Evolutionary conservation across 2,113 vertebrate species (phyloP), one percentile per base, ranked within the genome.

Genomic region (Coturnix japonica): DNA sequence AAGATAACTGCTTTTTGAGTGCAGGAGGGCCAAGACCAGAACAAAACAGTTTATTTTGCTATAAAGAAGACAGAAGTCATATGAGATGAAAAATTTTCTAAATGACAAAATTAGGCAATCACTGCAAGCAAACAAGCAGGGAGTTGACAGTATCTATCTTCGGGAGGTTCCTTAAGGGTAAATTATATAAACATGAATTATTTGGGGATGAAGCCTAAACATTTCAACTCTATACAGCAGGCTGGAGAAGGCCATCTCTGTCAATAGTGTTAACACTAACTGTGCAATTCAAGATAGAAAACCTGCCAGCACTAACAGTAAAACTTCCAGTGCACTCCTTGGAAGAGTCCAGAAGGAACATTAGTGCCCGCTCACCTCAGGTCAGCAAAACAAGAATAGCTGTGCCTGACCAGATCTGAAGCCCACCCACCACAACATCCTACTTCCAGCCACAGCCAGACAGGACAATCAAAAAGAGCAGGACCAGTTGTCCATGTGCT

Each of bases 1-100:
- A 94, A 66, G 60, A 37, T 26, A 69, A 44, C 14, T 73, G 20
- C 11, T 88, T 44, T 86, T 33, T 0, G 0, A 78, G 14, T 74
- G n/a, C 28, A 83, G 56, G 77, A 88, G 65, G 7, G 37, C 17
- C 43, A 81, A 53, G 53, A 81, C 43, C 17, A 83, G 61, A 83
- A 71, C 9, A 74, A 91, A 86, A 47, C 11, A 6, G 11, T 74
- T 88, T 56, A 39, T 91, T 91, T 91, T 88, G 31, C 46, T 77
- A 28, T 64, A 71, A 86, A 88, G 64, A 82, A 57, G 30, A 57
- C 28, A 37, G 49, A 87, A 88, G 43, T 59, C 31, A 64, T 31
- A 86, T 31, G 16, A 7, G 19, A 77, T 41, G 23, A 51, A 76
- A 82, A 87, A 37, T 15, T 56, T 78, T 71, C 30, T 78, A 54